Conservation (phyloP, 2,113 vertebrate genomes). For the Oxygymnocypris stewartii region DNA sequence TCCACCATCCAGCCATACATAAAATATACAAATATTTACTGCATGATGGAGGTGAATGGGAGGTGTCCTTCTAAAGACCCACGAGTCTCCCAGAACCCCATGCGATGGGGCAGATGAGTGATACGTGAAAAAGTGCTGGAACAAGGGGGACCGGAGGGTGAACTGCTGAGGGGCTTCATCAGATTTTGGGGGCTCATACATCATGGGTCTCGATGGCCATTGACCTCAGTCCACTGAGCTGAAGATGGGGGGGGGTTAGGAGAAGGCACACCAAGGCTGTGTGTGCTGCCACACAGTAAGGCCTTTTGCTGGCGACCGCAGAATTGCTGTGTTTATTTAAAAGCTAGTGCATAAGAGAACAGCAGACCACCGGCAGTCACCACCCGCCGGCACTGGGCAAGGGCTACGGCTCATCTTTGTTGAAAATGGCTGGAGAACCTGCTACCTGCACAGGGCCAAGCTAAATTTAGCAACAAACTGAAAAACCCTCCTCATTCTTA, state of each 20-base stretch:
- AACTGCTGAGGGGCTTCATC: slow-evolving; percentile 27
- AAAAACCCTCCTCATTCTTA: slow-evolving; percentile 78
- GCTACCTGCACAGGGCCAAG: slow-evolving; percentile 65
- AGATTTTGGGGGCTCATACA: slow-evolving; percentile 65
- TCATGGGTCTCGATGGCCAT: slow-evolving; percentile 68
- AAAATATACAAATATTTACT: slow-evolving; percentile 58
- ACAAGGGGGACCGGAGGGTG: slow-evolving; percentile 18
- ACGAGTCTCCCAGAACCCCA: slow-evolving; percentile 36
- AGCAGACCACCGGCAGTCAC: slow-evolving; percentile 77
- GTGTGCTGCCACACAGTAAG: slow-evolving; percentile 77
- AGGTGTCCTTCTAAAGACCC: slow-evolving; percentile 21
- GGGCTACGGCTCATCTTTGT: slow-evolving; percentile 79
- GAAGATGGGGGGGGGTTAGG: slow-evolving; percentile 55
- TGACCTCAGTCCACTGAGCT: slow-evolving; percentile 66
- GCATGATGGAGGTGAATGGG: slow-evolving; percentile 47
- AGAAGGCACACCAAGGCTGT: slow-evolving; percentile 77
- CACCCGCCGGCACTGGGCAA: slow-evolving; percentile 71
- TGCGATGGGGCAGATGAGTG: slow-evolving; percentile 3
- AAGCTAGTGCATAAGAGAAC: slow-evolving; percentile 82
- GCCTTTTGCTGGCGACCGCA: slow-evolving; percentile 77
- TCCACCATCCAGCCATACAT: slow-evolving; percentile 56
- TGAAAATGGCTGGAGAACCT: slow-evolving; percentile 76
- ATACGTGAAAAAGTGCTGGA: not conserved
- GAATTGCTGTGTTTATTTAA: slow-evolving; percentile 79
- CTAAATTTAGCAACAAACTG: slow-evolving; percentile 82